phyloP scores from a whole-genome alignment of 1,140 invertebrate species.

The Ruditapes philippinarum region DNA sequence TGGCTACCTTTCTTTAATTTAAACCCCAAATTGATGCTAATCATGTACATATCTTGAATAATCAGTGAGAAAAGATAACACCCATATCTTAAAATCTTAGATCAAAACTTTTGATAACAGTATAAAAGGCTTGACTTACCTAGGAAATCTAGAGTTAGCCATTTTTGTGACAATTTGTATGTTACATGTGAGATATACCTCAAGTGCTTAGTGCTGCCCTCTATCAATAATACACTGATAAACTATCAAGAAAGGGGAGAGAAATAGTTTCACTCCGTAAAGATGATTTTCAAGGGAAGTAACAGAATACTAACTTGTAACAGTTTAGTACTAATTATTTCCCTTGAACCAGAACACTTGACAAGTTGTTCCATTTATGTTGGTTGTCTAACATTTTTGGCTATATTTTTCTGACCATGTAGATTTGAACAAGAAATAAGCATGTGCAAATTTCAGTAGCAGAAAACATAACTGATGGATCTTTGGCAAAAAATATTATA shows the following conservation, averaged over 20 bases:
- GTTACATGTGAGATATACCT: slow-evolving; percentile 57
- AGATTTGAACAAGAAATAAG: too few relatives aligned
- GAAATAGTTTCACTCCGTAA: not conserved
- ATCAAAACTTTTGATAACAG: not conserved
- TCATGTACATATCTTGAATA: not conserved
- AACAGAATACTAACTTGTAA: not conserved
- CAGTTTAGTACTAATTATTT: not conserved
- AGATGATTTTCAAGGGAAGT: not conserved
- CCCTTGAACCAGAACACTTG: not conserved
- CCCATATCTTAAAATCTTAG: not conserved
- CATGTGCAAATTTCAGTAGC: too few relatives aligned
- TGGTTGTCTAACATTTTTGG: too few relatives aligned
- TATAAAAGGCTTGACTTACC: slow-evolving; percentile 38
- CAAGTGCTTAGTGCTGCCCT: slow-evolving; percentile 46
- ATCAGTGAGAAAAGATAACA: not conserved
- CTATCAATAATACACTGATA: slow-evolving; percentile 56
- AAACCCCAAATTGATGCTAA: not conserved
- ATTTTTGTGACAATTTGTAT: slow-evolving; percentile 43
- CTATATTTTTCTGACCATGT: too few relatives aligned
- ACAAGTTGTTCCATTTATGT: too few relatives aligned
- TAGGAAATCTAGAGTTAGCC: slow-evolving; percentile 61
- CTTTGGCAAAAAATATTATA: too few relatives aligned
- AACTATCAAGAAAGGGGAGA: slow-evolving; percentile 18
- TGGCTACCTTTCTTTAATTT: not conserved
- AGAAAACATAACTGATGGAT: too few relatives aligned